A percentile compares a stretch with the other conserved stretches of the same genome.
phyloP scores from a whole-genome alignment of 2,113 vertebrate species.

The Microtus oregoni region DNA sequence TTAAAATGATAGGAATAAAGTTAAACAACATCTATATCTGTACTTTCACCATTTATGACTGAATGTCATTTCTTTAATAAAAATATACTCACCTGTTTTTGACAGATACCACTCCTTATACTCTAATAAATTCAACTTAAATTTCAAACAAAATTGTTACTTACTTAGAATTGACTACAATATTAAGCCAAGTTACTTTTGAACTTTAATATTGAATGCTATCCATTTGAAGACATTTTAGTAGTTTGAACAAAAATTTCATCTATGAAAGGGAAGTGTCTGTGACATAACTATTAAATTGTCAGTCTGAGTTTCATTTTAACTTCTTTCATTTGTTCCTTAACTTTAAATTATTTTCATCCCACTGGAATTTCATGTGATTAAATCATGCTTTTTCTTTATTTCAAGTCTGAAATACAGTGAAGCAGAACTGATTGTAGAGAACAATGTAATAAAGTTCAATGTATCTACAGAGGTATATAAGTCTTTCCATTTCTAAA shows the following conservation, averaged over 20 bases:
- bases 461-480: too few relatives aligned
- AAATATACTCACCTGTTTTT: conserved; percentile 36
- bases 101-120: conserved; percentile 44
- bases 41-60: conserved; percentile 24
- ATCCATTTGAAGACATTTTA: conserved; percentile 39
- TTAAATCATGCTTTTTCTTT: conserved; percentile 15
- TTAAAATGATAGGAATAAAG: conserved; percentile 16
- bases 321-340: not conserved
- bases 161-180: conserved; percentile 30
- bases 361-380: conserved; percentile 13
- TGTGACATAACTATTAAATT: conserved; percentile 28
- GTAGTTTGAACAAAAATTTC: conserved; percentile 25
- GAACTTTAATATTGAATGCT: conserved; percentile 25
- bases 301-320: conserved; percentile 24
- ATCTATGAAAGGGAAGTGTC: conserved; percentile 23
- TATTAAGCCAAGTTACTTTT: not conserved
- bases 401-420: not conserved
- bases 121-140: conserved; percentile 44
- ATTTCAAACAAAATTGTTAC: not conserved
- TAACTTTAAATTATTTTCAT: not conserved
- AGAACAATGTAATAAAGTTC: not conserved
- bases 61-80: conserved; percentile 62
- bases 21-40: conserved; percentile 43
- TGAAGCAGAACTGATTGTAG: not conserved
- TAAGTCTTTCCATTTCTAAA: too few relatives aligned